Conservation (phyloP, 1,140 invertebrate genomes). For the Amyelois transitella region DNA sequence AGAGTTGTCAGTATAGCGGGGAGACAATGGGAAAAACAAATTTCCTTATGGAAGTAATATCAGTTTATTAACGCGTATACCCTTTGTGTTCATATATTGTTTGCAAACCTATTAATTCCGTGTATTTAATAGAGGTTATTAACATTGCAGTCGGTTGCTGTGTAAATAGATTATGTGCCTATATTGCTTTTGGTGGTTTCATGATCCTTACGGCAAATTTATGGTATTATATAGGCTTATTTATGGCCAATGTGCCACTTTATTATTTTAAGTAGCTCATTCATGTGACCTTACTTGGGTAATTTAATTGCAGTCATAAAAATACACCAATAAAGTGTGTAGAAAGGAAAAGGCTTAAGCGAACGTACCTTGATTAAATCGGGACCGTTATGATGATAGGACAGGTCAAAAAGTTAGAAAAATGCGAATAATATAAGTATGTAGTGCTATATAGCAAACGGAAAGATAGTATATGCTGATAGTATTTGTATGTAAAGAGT, state of each 20-base stretch:
- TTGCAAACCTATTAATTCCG: conserved; percentile 10
- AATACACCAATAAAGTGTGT: no score
- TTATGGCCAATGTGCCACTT: background rate
- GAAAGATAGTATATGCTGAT: no score
- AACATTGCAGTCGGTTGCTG: background rate
- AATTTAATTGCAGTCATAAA: no score
- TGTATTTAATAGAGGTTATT: background rate
- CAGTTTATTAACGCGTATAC: conserved; percentile 2
- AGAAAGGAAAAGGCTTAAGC: no score
- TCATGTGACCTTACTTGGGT: no score
- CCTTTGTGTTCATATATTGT: conserved; percentile 9
- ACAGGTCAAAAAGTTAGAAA: no score
- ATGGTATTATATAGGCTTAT: background rate
- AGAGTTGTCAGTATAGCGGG: background rate
- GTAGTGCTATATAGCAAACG: no score
- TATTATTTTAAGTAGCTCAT: background rate
- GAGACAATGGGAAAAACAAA: background rate
- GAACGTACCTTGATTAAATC: no score
- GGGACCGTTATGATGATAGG: no score
- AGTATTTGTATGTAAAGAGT: no score
- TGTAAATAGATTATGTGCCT: conserved; percentile 1
- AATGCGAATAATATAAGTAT: no score
- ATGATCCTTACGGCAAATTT: background rate
- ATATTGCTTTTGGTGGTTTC: background rate
- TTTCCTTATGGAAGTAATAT: conserved; percentile 12